Conservation (phyloP, 1,140 invertebrate genomes). For the Sycophila sp. region DNA sequence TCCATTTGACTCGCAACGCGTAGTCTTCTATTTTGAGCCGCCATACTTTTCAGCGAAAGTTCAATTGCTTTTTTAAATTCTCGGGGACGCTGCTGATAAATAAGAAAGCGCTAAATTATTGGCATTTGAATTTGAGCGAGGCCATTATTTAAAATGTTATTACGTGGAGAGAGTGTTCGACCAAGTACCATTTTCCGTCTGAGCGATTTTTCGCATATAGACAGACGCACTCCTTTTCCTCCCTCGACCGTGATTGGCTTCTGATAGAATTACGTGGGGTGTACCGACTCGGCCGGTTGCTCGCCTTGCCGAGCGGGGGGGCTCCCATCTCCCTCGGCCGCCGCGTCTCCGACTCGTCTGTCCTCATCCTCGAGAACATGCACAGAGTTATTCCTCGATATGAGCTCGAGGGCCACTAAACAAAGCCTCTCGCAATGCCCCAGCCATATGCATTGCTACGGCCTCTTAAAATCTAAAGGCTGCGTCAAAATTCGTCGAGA, state of each 20-base stretch:
- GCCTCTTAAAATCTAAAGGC: too few species aligned
- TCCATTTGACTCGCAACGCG: neutral
- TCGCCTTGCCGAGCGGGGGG: slow-evolving; percentile 2
- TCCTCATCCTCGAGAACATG: neutral
- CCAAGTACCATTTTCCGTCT: slow-evolving; percentile 46
- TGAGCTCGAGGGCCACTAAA: neutral
- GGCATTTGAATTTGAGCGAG: neutral
- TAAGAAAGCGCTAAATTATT: too few species aligned
- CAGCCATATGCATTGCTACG: slow-evolving; percentile 14
- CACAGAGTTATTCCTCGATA: neutral
- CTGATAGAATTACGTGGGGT: slow-evolving; percentile 63
- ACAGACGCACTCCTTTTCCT: slow-evolving; percentile 47
- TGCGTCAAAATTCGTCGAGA: too few species aligned
- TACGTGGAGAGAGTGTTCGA: neutral
- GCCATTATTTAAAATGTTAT: slow-evolving; percentile 28
- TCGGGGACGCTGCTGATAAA: too few species aligned
- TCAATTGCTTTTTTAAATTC: too few species aligned
- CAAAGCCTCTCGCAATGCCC: too few species aligned
- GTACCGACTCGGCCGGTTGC: slow-evolving; percentile 44
- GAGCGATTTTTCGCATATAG: slow-evolving; percentile 54
- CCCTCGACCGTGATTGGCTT: slow-evolving; percentile 60
- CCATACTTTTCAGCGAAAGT: too few species aligned
- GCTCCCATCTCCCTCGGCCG: neutral
- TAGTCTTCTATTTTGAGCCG: neutral
- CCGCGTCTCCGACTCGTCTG: neutral